These are phyloP conservation scores for Aegithalos caudatus DNA, from an alignment of 2,113 vertebrate genomes.

Conservation along the genomic window DNA sequence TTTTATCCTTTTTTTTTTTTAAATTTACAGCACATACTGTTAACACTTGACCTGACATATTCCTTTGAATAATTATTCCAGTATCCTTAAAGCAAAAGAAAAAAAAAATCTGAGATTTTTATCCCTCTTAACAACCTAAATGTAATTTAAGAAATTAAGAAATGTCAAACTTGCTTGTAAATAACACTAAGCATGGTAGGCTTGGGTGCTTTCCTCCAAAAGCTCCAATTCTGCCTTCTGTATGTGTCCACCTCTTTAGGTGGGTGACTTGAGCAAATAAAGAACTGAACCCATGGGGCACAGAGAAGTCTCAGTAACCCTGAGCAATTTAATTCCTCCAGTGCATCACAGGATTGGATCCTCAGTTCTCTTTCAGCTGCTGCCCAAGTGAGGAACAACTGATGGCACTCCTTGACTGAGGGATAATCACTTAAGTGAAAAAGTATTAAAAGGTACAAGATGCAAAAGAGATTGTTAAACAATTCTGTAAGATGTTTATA, in stretches of 20 bases:
- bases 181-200: not conserved
- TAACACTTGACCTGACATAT: conserved; percentile 72
- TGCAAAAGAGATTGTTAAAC: not conserved
- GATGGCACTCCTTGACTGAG: not conserved
- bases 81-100: conserved; percentile 12
- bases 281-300: not conserved
- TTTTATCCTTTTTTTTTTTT: not conserved
- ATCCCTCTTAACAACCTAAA: conserved; percentile 42
- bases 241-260: not conserved
- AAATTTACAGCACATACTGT: conserved; percentile 64
- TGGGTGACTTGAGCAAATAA: not conserved
- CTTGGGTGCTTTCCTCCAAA: not conserved
- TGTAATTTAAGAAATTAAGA: conserved; percentile 44
- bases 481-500: not conserved
- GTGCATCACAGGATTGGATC: not conserved
- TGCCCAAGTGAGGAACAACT: not conserved
- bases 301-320: not conserved
- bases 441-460: not conserved
- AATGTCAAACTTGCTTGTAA: conserved; percentile 26
- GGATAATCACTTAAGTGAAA: not conserved
- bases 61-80: conserved; percentile 66
- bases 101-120: conserved; percentile 53
- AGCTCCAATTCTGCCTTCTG: not conserved
- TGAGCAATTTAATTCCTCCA: not conserved
- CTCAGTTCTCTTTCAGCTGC: not conserved